Base-by-base conservation (phyloP, 2,113 vertebrate species). In the Poecile atricapillus region DNA sequence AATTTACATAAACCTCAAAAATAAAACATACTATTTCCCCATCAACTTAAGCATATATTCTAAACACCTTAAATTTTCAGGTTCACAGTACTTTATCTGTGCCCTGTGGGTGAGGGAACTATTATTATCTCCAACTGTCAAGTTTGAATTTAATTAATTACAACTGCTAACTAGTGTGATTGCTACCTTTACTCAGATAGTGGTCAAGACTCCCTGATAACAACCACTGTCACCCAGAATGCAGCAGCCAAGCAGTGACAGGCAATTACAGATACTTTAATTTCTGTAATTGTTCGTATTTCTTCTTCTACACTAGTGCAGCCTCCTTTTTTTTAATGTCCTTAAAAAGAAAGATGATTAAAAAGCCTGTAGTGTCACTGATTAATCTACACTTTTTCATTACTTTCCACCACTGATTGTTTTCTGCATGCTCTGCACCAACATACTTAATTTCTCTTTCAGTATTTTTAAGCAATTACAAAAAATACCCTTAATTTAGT, bases 301-400 rank as follows among this genome's bases (percentile, higher is more conserved):
- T 68, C 22, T 81, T 43, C 15, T 67, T 84, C 79, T 77, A 22
- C 4, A 37, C 14, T 56, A 58, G 4, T 28, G 47, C 13, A 83
- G 24, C 28, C 24, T 64, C 12, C 2, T 30, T 70, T 81, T 70
- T 81, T 68, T 30, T 5, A 82, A 44, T 59, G 28, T 58, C n/a
- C 3, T 80, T 73, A 41, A 46, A 35, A 87, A 58, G 31, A 27
- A 52, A 80, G 21, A 35, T 60, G 9, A 84, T 70, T 93, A 22
- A 89, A 89, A 94, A 90, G 3, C 15, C 35, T 46, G 19, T 56
- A 83, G 8, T 59, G 8, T n/a, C 85, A 56, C 41, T 77, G 15
- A 93, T 94, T 96, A 94, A 88, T 88, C 50, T 96, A 65, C n/a
- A 68, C 5, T 83, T 96, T 67, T 76, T 96, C 74, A 93, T 93